Base-by-base conservation (phyloP, 1,140 invertebrate species). In the Maconellicoccus hirsutus region DNA sequence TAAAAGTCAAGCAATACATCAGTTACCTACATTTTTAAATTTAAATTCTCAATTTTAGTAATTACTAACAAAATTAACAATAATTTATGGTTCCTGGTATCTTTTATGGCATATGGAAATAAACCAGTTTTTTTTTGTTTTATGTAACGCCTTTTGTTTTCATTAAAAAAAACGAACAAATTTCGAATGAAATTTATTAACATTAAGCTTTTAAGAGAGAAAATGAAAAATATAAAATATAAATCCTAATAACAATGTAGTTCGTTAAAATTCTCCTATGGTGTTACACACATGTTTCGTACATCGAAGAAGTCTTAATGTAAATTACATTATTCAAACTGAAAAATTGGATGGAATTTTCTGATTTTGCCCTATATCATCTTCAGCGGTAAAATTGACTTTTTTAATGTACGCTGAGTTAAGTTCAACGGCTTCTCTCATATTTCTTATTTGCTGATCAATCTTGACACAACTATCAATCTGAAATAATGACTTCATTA, bases 351-450 rank as follows among this genome's bases (percentile, higher is more conserved):
- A 66, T 25, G 22, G 10, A 4, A 10, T 25, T 4, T 10, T 23
- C 25, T 66, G 61, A 66, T 10, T 23, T 19, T 52, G 42, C 3
- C 61, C 25, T 12, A 66, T 2, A 66, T 66, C 61, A 25, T 66
- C 61, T 66, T 66, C 61, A 1, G 10, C 10, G 10, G 61, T 16
- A 26, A 66, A 25, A 26, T 66, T 66, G 22, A 66, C 61, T 66
- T 66, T 66, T 66, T 66, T 66, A 8, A 66, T 25, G 22, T 66
- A 66, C 3, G 21, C 25, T 23, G 61, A 25, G 21, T 66, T 66
- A 2, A 66, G 19, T 23, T 66, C 61, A 6, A 66, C 61, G 22
- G 61, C 61, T 66, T 66, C 61, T 66, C 25, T 26, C 61, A 66
- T 66, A 16, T 4, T 26, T 25, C 61, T 66, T 10, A 66, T 66